Evolutionary conservation across 2,888 invertebrate genomes (phyloP), one percentile per base, ranked within the genome.

Genomic region (Conops quadrifasciatus): DNA sequence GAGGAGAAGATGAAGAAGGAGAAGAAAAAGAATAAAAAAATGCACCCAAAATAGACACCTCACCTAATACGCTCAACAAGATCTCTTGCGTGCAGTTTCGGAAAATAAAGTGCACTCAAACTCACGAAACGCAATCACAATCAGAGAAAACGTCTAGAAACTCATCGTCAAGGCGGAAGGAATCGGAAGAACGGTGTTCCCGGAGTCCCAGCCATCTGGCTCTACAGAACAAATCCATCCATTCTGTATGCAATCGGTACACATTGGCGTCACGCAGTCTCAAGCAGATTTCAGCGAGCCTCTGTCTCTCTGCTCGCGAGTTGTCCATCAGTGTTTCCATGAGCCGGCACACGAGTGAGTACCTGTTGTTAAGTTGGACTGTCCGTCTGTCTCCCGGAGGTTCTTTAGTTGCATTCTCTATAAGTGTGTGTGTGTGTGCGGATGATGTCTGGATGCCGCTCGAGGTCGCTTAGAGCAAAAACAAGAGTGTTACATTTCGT

Each of bases 401-500:
- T 16, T 58, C 11, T 58, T 24, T 56, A 5, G 16, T 16, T n/a
- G n/a, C n/a, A 19, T 16, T 13, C 28, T 26, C 79, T 77, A n/a
- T n/a, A n/a, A n/a, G n/a, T n/a, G n/a, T n/a, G n/a, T n/a, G n/a
- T n/a, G n/a, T n/a, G 5, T 36, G 36, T 36, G 36, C 9, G 36
- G 9, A 36, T 36, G 4, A 4, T 36, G 36, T 36, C 77, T 68
- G 26, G 67, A 30, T 67, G 45, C 21, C 43, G 49, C 59, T 47
- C 30, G 47, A 67, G 49, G 26, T 28, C 28, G 47, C 47, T 47
- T 21, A 24, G 26, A 63, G 63, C 47, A 47, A 63, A 30, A 63
- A 47, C 63, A 63, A 63, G 45, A 24, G 63, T 80, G 81, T 82
- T 84, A 85, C 85, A 84, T 83, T 84, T 82, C 82, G 82, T 83